These are phyloP conservation scores for Torymus aiolomorphi DNA, from an alignment of 2,888 invertebrate genomes.

Conservation along the genomic window DNA sequence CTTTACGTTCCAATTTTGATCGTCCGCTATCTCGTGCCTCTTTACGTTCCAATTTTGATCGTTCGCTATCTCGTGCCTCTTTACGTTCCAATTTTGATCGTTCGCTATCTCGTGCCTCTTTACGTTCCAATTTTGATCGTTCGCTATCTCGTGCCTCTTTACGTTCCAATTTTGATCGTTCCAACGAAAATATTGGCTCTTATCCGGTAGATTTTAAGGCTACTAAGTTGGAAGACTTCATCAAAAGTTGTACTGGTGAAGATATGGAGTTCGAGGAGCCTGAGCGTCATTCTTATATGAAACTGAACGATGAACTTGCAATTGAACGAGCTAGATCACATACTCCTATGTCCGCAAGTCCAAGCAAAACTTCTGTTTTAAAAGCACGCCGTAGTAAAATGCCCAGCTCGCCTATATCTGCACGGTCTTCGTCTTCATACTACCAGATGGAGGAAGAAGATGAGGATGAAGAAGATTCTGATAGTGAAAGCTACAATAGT, in stretches of 20 bases:
- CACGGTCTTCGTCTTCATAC: slow-evolving; percentile 63
- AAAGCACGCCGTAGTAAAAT: slow-evolving; percentile 73
- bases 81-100: slow-evolving; percentile 62
- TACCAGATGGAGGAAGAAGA: slow-evolving; percentile 51
- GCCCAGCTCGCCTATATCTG: slow-evolving; percentile 70
- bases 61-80: slow-evolving; percentile 65
- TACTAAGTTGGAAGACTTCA: slow-evolving; percentile 62
- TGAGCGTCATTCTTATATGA: slow-evolving; percentile 67
- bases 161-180: slow-evolving; percentile 67
- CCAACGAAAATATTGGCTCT: slow-evolving; percentile 67
- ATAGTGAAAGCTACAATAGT: slow-evolving; percentile 66
- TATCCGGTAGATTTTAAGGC: slow-evolving; percentile 69
- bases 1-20: slow-evolving; percentile 68
- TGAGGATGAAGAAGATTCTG: slow-evolving; percentile 62
- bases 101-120: slow-evolving; percentile 63
- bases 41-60: slow-evolving; percentile 68
- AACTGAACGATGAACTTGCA: slow-evolving; percentile 43
- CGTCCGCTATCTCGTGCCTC: no score
- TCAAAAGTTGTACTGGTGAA: slow-evolving; percentile 70
- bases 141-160: slow-evolving; percentile 64
- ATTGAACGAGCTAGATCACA: slow-evolving; percentile 64
- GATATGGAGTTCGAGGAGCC: slow-evolving; percentile 72
- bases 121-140: slow-evolving; percentile 61
- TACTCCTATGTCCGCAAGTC: slow-evolving; percentile 66
- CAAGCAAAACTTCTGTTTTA: slow-evolving; percentile 68